phyloP scores from a whole-genome alignment of 2,113 vertebrate species.

The Odocoileus hemionus region DNA sequence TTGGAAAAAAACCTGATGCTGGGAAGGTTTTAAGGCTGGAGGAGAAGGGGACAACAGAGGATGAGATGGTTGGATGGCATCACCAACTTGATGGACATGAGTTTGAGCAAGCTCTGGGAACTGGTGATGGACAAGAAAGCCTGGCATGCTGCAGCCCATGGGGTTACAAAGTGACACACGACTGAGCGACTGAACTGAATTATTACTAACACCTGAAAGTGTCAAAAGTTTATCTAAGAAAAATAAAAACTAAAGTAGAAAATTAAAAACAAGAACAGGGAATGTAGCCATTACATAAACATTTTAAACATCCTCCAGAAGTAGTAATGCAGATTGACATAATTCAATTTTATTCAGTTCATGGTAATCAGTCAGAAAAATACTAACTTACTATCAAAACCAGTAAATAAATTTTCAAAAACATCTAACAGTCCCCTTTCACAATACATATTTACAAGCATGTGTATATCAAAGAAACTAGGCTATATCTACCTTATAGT shows the following conservation, averaged over 20 bases:
- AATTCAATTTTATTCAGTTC: not conserved
- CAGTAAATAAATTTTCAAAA: not conserved
- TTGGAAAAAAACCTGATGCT: not conserved
- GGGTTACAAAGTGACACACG: not conserved
- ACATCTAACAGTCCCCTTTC: not conserved
- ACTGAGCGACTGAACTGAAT: not conserved
- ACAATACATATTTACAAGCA: not conserved
- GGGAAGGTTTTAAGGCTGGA: not conserved
- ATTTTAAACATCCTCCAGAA: not conserved
- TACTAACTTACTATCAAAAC: not conserved
- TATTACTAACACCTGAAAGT: not conserved
- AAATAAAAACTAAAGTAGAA: conserved; percentile 1
- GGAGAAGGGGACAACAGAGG: not conserved
- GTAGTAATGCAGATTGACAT: not conserved
- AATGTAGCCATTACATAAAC: not conserved
- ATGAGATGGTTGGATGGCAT: not conserved
- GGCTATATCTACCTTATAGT: not conserved
- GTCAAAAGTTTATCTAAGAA: not conserved
- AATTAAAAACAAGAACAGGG: not conserved
- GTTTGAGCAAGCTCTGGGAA: not conserved
- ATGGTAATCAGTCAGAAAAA: not conserved
- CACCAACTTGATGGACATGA: not conserved
- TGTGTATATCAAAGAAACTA: not conserved
- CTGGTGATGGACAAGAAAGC: not conserved
- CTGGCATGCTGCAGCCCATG: not conserved